Evolutionary conservation across 2,888 invertebrate genomes (phyloP), one percentile per base, ranked within the genome.

Genomic region (Hypselothyrea guttata): DNA sequence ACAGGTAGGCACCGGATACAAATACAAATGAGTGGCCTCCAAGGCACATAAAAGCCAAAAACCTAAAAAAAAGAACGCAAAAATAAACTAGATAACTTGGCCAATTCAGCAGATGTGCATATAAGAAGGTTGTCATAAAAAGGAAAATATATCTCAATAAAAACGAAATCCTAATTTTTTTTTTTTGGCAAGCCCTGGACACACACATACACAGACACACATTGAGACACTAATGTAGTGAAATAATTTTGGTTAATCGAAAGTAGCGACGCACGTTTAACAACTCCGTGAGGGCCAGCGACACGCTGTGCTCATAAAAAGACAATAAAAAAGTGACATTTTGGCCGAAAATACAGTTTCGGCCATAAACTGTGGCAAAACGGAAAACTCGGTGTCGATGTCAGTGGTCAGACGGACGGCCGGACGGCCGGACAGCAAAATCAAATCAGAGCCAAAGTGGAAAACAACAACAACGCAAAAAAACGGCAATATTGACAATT

Each of bases 161-260:
- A 71, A 72, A 61, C 52, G 40, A 68, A 71, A 64, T 71, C 71
- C 64, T 54, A 55, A 58, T 52, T 61, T 45, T 42, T 33, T 13
- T 33, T 11, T 31, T 49, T 51, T 41, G 13, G 38, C 41, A 28
- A 12, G n/a, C 44, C 30, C 38, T 42, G 30, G 28, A 11, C 49
- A 40, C 33, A 38, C 30, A 48, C 40, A 42, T 38, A 13, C 30
- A 11, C 40, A 9, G 34, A 41, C 54, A 61, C 37, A 58, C 59
- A 65, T 63, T 72, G 62, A 53, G 54, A 18, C 67, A 71, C 84
- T 81, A 81, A 84, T 77, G 84, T 75, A 84, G 84, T 75, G 77
- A 84, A 81, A 82, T 82, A 79, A 82, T 82, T 82, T 82, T 66
- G 53, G 81, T 81, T 82, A 84, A 82, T 82, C 82, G 82, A 82